These are phyloP conservation scores for Fregetta grallaria DNA, from an alignment of 2,113 vertebrate genomes.

Conservation along the genomic window DNA sequence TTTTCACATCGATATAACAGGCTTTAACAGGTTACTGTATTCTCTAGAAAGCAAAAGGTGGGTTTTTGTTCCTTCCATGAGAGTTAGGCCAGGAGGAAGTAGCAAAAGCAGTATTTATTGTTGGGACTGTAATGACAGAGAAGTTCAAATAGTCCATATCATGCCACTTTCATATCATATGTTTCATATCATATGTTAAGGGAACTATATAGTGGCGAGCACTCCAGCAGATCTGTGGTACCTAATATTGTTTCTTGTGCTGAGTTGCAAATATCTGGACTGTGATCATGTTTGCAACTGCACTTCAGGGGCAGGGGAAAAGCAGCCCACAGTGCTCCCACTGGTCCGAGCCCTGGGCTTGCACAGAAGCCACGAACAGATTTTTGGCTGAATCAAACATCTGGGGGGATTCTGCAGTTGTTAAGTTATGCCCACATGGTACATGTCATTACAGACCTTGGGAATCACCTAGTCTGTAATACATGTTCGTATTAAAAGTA, in stretches of 20 bases:
- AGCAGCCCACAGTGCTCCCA: neutral
- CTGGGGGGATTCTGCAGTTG: neutral
- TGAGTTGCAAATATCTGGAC: slow-evolving; percentile 9
- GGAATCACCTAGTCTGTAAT: slow-evolving; percentile 24
- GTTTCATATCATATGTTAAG: neutral
- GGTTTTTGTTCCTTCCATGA: neutral
- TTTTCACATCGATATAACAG: neutral
- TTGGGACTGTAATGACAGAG: neutral
- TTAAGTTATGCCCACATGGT: neutral
- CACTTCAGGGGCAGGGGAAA: neutral
- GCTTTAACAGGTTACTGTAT: slow-evolving; percentile 8
- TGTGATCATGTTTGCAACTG: neutral
- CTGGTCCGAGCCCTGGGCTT: neutral
- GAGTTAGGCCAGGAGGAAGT: neutral
- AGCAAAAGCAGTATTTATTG: neutral
- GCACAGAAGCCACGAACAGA: neutral
- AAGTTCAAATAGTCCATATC: neutral
- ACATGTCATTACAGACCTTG: slow-evolving; percentile 9
- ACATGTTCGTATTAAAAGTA: neutral
- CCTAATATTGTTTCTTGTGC: neutral
- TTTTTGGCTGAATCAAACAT: slow-evolving; percentile 4
- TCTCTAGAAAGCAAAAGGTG: neutral
- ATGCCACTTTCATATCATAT: neutral
- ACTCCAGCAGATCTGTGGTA: neutral
- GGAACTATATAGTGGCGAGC: neutral